phyloP scores from a whole-genome alignment of 2,888 invertebrate species.

The Volucella zonaria region DNA sequence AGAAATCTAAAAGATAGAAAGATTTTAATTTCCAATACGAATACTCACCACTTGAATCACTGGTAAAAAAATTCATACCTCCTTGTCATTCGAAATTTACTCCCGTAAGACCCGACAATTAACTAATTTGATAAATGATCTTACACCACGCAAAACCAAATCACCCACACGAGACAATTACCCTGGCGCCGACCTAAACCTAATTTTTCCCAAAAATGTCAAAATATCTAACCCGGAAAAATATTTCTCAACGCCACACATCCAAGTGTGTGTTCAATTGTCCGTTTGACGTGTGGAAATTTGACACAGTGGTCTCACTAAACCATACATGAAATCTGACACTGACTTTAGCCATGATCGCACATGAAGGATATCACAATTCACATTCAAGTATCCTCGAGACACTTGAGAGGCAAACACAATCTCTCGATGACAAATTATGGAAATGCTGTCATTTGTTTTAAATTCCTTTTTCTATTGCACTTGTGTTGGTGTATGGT shows the following conservation, averaged over 20 bases:
- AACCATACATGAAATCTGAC: conserved; percentile 47
- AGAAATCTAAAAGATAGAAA: too few species aligned
- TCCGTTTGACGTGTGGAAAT: conserved; percentile 55
- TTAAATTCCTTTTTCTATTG: not conserved
- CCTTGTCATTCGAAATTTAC: conserved; percentile 4
- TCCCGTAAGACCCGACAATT: conserved; percentile 37
- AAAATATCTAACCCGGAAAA: conserved; percentile 52
- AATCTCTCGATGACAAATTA: conserved; percentile 58
- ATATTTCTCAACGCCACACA: conserved; percentile 24
- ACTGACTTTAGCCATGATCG: conserved; percentile 51
- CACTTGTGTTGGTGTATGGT: conserved; percentile 7
- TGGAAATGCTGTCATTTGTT: conserved; percentile 19
- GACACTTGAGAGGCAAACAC: conserved; percentile 52
- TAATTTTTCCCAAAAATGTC: conserved; percentile 53
- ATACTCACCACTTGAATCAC: not conserved
- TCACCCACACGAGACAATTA: conserved; percentile 34
- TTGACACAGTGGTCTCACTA: conserved; percentile 45
- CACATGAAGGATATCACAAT: conserved; percentile 52
- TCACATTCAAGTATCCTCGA: conserved; percentile 28
- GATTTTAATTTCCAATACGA: too few species aligned
- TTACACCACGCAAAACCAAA: conserved; percentile 30
- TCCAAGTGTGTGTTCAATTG: conserved; percentile 50
- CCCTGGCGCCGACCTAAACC: conserved; percentile 48
- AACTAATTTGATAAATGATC: conserved; percentile 47
- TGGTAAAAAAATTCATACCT: not conserved